Evolutionary conservation across 2,797 vertebrate genomes (phyloP).

Genomic region (Mus minutoides): DNA sequence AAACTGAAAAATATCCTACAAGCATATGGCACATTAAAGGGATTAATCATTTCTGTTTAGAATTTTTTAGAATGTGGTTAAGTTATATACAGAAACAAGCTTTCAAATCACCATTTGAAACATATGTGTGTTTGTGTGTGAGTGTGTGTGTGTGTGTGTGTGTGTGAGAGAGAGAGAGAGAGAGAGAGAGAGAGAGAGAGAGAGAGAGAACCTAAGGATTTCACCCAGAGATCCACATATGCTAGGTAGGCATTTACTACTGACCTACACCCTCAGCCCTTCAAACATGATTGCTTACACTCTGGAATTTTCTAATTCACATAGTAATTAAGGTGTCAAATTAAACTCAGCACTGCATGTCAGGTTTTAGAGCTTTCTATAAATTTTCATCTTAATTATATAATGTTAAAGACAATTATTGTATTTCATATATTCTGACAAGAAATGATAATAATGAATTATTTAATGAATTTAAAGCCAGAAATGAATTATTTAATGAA

Average conservation of each 20-base stretch:
- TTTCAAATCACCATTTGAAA: slow-evolving; percentile 43
- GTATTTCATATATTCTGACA: background rate
- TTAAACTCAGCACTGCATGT: background rate
- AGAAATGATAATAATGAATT: background rate
- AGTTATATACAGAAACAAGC: slow-evolving; percentile 34
- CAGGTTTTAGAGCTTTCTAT: background rate
- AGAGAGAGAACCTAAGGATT: background rate
- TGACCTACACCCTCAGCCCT: background rate
- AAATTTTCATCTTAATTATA: slow-evolving; percentile 28
- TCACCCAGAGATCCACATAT: background rate
- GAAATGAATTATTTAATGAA: background rate
- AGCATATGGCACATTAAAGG: slow-evolving; percentile 9
- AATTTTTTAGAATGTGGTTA: slow-evolving; percentile 52
- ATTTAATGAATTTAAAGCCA: background rate
- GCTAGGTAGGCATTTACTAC: background rate
- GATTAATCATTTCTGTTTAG: slow-evolving; percentile 6
- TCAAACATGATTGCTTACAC: background rate
- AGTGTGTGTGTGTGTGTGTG: background rate
- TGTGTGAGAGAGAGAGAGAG: background rate
- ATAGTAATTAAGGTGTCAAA: background rate
- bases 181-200: background rate
- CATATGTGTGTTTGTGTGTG: background rate
- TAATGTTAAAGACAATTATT: background rate
- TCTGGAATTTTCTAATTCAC: slow-evolving; percentile 29
- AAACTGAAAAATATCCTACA: background rate